phyloP scores from a whole-genome alignment of 1,140 invertebrate species.

The Formica exsecta region DNA sequence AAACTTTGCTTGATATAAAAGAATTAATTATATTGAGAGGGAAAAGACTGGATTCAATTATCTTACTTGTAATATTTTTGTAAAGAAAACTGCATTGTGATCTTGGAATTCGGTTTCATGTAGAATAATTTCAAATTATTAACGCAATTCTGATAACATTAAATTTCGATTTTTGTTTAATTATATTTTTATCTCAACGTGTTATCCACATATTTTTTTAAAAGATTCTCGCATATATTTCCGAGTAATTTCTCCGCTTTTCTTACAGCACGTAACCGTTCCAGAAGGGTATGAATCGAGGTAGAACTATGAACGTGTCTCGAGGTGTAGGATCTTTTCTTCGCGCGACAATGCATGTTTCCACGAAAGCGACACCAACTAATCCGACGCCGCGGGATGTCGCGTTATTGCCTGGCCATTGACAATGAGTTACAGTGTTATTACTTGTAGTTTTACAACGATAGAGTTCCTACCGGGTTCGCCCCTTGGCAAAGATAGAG shows the following conservation, averaged over 20 bases:
- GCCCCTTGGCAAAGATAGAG: not conserved
- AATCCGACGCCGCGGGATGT: constrained; percentile 63
- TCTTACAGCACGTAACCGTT: not conserved
- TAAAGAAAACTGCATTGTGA: not conserved
- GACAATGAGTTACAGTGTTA: constrained; percentile 76
- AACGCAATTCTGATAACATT: not conserved
- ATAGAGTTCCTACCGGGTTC: constrained; percentile 66
- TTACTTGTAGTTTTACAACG: constrained; percentile 72
- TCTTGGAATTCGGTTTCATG: not conserved
- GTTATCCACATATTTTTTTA: not conserved
- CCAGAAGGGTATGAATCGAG: not conserved
- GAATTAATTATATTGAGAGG: not conserved
- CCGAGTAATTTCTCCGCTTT: not conserved
- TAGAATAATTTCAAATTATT: not conserved
- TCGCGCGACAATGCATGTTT: constrained; percentile 59
- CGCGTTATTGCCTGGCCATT: constrained; percentile 66
- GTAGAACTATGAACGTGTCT: constrained; percentile 5
- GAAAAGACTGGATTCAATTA: no score
- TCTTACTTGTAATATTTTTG: not conserved
- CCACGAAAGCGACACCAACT: constrained; percentile 62
- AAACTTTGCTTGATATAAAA: no score
- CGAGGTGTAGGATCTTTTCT: constrained; percentile 12
- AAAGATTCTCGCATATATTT: not conserved
- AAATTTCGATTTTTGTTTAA: not conserved
- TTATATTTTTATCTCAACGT: not conserved